Conservation (phyloP, 2,113 vertebrate species). For the Hiodon alosoides region DNA sequence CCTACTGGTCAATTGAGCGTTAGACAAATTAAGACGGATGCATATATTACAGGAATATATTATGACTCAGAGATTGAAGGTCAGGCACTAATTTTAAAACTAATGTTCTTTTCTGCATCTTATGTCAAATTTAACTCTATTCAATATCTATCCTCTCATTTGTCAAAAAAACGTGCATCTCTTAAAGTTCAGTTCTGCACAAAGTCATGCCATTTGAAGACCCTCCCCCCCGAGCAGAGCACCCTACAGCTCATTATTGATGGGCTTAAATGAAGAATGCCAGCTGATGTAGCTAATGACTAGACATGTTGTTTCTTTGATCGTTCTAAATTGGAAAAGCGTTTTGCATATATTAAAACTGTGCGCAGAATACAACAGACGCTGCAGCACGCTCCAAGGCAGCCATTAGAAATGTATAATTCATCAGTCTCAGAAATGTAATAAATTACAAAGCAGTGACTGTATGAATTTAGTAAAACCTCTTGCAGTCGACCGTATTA, state of each 20-base stretch:
- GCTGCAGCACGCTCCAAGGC: neutral
- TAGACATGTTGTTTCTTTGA: neutral
- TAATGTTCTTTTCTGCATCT: too few relatives aligned
- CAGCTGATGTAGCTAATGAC: neutral
- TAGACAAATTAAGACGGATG: too few relatives aligned
- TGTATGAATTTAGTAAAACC: constrained; percentile 32
- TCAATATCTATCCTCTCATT: too few relatives aligned
- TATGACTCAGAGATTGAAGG: too few relatives aligned
- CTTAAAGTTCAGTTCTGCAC: too few relatives aligned
- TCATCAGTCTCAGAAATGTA: constrained; percentile 27
- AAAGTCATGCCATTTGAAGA: too few relatives aligned
- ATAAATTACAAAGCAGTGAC: constrained; percentile 35
- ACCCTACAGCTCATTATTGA: too few relatives aligned
- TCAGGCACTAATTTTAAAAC: too few relatives aligned
- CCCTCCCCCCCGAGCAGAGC: too few relatives aligned
- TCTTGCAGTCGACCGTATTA: constrained; percentile 20
- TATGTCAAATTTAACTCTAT: too few relatives aligned
- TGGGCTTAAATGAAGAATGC: neutral
- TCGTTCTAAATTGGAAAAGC: constrained; percentile 6
- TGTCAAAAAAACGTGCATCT: too few relatives aligned
- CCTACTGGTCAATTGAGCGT: neutral
- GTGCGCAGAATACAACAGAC: neutral
- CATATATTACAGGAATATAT: too few relatives aligned
- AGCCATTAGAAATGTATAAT: constrained; percentile 33
- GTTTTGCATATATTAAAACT: neutral